Conservation (phyloP, 2,113 vertebrate species). For the Coturnix japonica region DNA sequence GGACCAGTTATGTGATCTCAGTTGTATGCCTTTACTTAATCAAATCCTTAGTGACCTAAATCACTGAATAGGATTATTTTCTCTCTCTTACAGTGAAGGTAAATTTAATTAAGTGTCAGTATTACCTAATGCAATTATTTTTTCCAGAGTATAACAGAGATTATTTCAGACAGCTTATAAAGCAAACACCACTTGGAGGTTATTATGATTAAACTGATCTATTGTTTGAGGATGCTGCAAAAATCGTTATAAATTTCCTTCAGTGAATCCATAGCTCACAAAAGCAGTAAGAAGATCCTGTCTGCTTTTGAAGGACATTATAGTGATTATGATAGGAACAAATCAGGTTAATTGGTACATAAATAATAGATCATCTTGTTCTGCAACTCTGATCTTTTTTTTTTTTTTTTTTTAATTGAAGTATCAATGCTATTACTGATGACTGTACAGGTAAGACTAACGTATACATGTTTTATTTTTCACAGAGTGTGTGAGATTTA, state of each 20-base stretch:
- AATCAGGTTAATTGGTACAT: neutral
- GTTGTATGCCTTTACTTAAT: slow-evolving; percentile 52
- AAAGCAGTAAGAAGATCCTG: neutral
- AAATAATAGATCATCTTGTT: neutral
- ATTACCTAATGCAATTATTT: slow-evolving; percentile 66
- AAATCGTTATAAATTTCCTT: neutral
- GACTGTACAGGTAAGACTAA: neutral
- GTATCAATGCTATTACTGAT: neutral
- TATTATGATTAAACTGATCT: neutral
- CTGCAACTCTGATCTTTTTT: neutral
- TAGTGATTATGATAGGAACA: neutral
- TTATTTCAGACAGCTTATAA: slow-evolving; percentile 64
- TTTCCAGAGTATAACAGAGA: slow-evolving; percentile 34
- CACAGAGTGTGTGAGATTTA: neutral
- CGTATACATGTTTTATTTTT: neutral
- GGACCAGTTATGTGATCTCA: slow-evolving; percentile 19
- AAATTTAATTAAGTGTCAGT: slow-evolving; percentile 76
- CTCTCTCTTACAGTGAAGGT: slow-evolving; percentile 40
- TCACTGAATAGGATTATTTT: slow-evolving; percentile 40
- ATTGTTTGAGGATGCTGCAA: neutral
- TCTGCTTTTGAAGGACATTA: neutral
- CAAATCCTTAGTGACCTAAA: slow-evolving; percentile 60
- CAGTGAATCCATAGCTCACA: neutral
- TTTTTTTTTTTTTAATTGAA: neutral
- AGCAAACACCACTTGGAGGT: slow-evolving; percentile 38